phyloP scores from a whole-genome alignment of 64 coral and sea anemone genomes.

The Cladopsammia gracilis region DNA sequence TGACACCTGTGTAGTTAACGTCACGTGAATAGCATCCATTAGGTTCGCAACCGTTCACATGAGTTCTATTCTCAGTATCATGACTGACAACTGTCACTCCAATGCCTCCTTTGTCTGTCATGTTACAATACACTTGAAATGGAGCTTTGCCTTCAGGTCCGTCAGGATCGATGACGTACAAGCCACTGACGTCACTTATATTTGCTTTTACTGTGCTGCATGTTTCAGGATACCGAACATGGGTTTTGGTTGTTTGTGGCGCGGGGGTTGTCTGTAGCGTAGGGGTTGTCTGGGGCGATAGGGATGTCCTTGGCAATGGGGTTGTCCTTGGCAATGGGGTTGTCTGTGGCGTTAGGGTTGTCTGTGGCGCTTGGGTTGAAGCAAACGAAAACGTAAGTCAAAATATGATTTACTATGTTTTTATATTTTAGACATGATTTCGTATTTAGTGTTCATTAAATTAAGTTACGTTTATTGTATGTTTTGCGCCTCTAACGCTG shows the following conservation, averaged over 20 bases:
- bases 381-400: too few relatives aligned
- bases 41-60: background rate
- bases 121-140: conserved; percentile 36
- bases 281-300: background rate
- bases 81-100: conserved; percentile 44
- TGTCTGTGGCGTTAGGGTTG: too few relatives aligned
- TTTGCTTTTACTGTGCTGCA: background rate
- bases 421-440: too few relatives aligned
- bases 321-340: too few relatives aligned
- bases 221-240: background rate
- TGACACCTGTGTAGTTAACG: conserved; percentile 24
- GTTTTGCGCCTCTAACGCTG: too few relatives aligned
- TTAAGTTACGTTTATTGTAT: too few relatives aligned
- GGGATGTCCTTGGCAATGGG: too few relatives aligned
- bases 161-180: conserved; percentile 33
- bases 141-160: background rate
- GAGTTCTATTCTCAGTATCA: conserved; percentile 1
- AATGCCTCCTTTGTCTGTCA: conserved; percentile 9
- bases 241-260: background rate
- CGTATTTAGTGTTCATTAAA: too few relatives aligned
- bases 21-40: background rate
- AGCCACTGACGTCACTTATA: background rate
- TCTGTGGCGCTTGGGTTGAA: too few relatives aligned
- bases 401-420: too few relatives aligned
- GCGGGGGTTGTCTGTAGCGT: background rate